Conservation (phyloP, 2,797 vertebrate species). For the Cottoperca gobio region DNA sequence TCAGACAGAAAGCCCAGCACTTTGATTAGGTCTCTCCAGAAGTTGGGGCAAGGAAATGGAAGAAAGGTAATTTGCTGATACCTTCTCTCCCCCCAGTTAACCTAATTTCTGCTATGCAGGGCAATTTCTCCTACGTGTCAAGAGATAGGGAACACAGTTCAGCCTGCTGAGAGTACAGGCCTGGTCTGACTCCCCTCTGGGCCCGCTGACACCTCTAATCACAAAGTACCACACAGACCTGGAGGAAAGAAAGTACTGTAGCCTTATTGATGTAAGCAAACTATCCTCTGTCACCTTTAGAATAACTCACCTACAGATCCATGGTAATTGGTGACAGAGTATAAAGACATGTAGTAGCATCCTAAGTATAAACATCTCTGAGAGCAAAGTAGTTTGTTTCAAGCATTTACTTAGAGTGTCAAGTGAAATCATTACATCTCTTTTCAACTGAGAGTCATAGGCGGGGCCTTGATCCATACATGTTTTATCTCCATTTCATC, state of each 20-base stretch:
- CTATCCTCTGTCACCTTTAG: conserved; percentile 25
- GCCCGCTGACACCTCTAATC: conserved; percentile 37
- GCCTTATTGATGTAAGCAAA: conserved; percentile 48
- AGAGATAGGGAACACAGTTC: conserved; percentile 33
- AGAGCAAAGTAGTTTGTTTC: conserved; percentile 32
- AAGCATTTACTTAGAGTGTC: conserved; percentile 15
- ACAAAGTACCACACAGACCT: conserved; percentile 29
- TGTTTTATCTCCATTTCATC: conserved; percentile 61
- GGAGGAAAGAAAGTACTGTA: conserved; percentile 17
- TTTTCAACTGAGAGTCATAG: conserved; percentile 38
- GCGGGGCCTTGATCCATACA: conserved; percentile 41
- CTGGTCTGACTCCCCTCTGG: conserved; percentile 32
- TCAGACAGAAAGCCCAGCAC: conserved; percentile 37
- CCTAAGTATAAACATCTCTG: conserved; percentile 9
- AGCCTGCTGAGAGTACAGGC: conserved; percentile 33
- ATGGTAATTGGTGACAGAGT: conserved; percentile 2
- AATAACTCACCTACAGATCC: conserved; percentile 15
- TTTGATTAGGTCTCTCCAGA: conserved; percentile 41
- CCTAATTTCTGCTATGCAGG: conserved; percentile 58
- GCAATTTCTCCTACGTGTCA: conserved; percentile 47
- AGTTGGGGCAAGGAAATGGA: conserved; percentile 37
- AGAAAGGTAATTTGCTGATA: conserved; percentile 60
- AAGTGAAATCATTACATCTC: conserved; percentile 31
- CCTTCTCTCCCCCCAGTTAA: conserved; percentile 31
- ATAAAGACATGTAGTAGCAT: neutral